Percentiles rank a stretch among this genome's conserved stretches.
These are phyloP conservation scores for Magallana nippona DNA, from an alignment of 2,888 invertebrate species.

Conservation along the genomic window DNA sequence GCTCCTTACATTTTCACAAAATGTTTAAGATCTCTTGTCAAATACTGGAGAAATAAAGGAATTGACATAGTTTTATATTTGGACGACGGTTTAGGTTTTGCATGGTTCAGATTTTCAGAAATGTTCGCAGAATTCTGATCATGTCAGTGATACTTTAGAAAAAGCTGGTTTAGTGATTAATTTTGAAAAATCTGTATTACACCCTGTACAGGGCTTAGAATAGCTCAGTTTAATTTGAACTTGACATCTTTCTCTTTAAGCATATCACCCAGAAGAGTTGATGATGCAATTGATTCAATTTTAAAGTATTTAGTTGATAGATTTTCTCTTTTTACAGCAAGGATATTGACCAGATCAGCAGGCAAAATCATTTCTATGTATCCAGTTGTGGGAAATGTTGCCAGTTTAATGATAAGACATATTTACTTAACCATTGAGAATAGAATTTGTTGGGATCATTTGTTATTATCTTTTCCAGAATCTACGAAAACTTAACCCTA, in stretches of 20 bases:
- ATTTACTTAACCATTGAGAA: constrained; percentile 23
- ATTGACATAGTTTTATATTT: neutral
- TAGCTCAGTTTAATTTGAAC: constrained; percentile 29
- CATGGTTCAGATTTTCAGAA: neutral
- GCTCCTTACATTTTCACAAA: neutral
- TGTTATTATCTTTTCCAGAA: neutral
- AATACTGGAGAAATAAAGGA: constrained; percentile 1
- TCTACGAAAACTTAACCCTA: neutral
- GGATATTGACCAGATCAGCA: neutral
- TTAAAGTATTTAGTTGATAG: neutral
- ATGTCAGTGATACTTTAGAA: neutral
- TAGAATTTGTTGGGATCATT: too few species aligned
- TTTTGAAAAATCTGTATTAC: constrained; percentile 35
- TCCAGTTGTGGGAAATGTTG: constrained; percentile 36
- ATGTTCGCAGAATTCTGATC: neutral
- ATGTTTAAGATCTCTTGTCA: neutral
- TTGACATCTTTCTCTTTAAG: constrained; percentile 2
- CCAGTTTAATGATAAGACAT: constrained; percentile 27
- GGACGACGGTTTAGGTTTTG: neutral
- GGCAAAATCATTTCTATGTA: constrained; percentile 39
- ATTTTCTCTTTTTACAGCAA: constrained; percentile 4
- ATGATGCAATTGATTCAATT: neutral
- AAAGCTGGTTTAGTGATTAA: neutral
- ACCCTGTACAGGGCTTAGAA: constrained; percentile 39
- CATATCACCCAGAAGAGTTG: constrained; percentile 28